Percentiles rank a stretch among this genome's conserved stretches.
Conservation (phyloP, 2,797 vertebrate genomes). For the Sebastes kiyomatsui region DNA sequence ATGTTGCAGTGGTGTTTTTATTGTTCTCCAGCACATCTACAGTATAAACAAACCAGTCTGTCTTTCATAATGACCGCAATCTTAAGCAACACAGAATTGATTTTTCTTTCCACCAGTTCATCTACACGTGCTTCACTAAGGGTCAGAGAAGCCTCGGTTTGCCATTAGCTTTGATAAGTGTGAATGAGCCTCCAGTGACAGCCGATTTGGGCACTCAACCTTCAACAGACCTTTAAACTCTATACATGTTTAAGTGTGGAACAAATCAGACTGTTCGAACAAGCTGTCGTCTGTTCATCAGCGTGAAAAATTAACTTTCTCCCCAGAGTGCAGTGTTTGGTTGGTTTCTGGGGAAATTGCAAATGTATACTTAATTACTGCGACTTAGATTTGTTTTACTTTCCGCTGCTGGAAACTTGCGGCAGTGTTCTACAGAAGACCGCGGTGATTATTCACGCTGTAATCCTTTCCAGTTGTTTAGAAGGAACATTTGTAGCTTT, state of each 20-base stretch:
- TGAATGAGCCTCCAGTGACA: constrained; percentile 38
- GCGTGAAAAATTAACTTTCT: constrained; percentile 30
- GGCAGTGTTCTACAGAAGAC: background rate
- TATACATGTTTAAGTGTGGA: constrained; percentile 28
- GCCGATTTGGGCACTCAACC: constrained; percentile 44
- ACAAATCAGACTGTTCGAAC: constrained; percentile 46
- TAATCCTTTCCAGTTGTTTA: background rate
- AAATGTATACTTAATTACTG: constrained; percentile 28
- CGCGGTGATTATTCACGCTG: background rate
- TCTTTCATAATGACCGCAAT: constrained; percentile 14
- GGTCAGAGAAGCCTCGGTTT: constrained; percentile 32
- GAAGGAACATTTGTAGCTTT: background rate
- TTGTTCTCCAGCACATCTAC: background rate
- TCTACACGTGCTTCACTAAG: constrained; percentile 23
- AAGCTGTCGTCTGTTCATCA: constrained; percentile 21
- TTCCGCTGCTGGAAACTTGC: background rate
- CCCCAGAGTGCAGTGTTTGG: constrained; percentile 2
- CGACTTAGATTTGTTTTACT: constrained; percentile 13
- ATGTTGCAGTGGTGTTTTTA: background rate
- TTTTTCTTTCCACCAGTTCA: constrained; percentile 18
- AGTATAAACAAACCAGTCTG: background rate
- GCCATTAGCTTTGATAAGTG: constrained; percentile 42
- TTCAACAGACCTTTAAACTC: constrained; percentile 42
- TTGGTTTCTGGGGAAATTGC: constrained; percentile 4
- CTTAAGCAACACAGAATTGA: constrained; percentile 28